A percentile compares a stretch with the other conserved stretches of the same genome.
Conservation (phyloP, 1,140 invertebrate genomes). For the Eueides isabella region DNA sequence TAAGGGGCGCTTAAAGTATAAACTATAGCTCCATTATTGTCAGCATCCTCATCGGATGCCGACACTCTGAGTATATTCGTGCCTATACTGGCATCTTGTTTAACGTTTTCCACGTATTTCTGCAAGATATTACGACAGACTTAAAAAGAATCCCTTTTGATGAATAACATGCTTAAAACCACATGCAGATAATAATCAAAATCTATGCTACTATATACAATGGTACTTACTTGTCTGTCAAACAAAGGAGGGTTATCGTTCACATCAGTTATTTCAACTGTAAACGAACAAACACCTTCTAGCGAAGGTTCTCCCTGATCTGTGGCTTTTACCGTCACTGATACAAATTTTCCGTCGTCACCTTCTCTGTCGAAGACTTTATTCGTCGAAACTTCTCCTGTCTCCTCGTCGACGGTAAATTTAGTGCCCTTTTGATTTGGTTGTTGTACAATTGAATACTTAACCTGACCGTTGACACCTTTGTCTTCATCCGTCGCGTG, state of each 20-base stretch:
- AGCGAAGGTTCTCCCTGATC: conserved; percentile 97
- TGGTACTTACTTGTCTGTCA: conserved; percentile 92
- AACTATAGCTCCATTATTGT: conserved; percentile 97
- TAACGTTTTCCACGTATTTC: conserved; percentile 98
- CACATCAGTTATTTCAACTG: conserved; percentile 97
- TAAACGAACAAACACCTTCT: conserved; percentile 97
- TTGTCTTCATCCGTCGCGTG: conserved; percentile 97
- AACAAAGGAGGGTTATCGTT: conserved; percentile 97
- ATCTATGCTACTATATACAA: conserved; percentile 47
- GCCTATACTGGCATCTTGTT: conserved; percentile 97
- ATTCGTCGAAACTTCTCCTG: conserved; percentile 96
- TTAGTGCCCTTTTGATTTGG: conserved; percentile 98
- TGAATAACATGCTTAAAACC: conserved; percentile 24
- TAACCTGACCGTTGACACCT: conserved; percentile 95
- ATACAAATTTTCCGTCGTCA: conserved; percentile 97
- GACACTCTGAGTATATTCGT: conserved; percentile 97
- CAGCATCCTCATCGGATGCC: conserved; percentile 97
- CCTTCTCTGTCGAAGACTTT: conserved; percentile 98
- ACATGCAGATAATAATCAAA: conserved; percentile 48
- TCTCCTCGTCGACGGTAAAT: conserved; percentile 97
- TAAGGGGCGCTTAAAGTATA: conserved; percentile 94
- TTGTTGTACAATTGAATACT: conserved; percentile 97
- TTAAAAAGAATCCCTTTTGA: conserved; percentile 27
- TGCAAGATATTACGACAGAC: conserved; percentile 74
- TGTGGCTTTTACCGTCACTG: conserved; percentile 97